Percentiles rank a stretch among this genome's conserved stretches.
Conservation (phyloP, 2,113 vertebrate species). For the Tragelaphus strepsiceros region DNA sequence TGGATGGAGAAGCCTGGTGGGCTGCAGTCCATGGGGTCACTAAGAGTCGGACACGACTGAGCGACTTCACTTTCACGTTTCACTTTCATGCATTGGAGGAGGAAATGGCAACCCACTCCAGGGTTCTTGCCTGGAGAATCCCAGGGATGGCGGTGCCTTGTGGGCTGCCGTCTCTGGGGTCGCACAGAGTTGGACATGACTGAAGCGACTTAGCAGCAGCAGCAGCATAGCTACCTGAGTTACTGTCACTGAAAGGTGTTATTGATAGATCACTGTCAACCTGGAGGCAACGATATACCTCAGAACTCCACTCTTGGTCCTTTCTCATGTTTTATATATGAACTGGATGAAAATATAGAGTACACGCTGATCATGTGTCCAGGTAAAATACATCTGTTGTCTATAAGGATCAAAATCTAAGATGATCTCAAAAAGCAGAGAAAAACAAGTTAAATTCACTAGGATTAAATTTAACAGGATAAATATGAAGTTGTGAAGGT, state of each 20-base stretch:
- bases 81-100: too few relatives aligned
- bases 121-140: too few relatives aligned
- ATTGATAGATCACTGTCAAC: background rate
- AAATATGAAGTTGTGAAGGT: background rate
- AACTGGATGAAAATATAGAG: background rate
- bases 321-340: background rate
- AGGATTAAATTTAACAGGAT: background rate
- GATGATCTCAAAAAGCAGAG: background rate
- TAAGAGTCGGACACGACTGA: too few relatives aligned
- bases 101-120: too few relatives aligned
- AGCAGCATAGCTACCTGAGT: background rate
- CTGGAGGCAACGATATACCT: background rate
- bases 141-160: too few relatives aligned
- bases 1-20: too few relatives aligned
- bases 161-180: too few relatives aligned
- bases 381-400: background rate
- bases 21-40: too few relatives aligned
- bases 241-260: background rate
- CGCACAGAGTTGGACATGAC: too few relatives aligned
- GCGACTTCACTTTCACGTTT: too few relatives aligned
- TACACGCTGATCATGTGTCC: background rate
- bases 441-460: background rate
- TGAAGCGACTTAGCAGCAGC: too few relatives aligned
- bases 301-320: background rate
- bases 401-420: background rate